Evolutionary conservation across 35 echinoderm and acorn worm genomes (phyloP).

Genomic region (Ptychodera flava): DNA sequence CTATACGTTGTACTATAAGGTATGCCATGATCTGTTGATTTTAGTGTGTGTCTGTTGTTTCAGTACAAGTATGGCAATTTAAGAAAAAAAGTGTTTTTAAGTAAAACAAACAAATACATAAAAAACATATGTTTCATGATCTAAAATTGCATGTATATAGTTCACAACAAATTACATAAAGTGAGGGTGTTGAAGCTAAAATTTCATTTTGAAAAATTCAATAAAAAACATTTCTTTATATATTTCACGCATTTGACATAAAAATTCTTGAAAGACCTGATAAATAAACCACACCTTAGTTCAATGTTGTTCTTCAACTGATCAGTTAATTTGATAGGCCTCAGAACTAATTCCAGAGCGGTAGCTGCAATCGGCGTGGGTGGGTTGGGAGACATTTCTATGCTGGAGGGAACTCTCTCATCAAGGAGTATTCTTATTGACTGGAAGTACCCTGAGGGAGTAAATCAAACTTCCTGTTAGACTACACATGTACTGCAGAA

Average conservation of each 20-base stretch:
- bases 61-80: no score
- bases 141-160: no score
- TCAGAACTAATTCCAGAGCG: slow-evolving; percentile 33
- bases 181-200: no score
- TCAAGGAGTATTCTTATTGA: slow-evolving; percentile 35
- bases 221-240: neutral
- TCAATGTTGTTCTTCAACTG: slow-evolving; percentile 2
- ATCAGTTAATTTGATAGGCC: slow-evolving; percentile 29
- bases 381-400: slow-evolving; percentile 21
- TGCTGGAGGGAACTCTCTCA: slow-evolving; percentile 55
- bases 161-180: no score
- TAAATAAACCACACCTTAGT: no score
- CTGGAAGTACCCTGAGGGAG: slow-evolving; percentile 64
- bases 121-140: no score
- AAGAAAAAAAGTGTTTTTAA: no score
- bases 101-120: no score
- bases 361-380: slow-evolving; percentile 48
- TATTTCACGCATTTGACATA: neutral
- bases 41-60: neutral
- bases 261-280: neutral
- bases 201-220: no score
- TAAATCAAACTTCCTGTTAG: no score
- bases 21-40: neutral
- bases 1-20: neutral
- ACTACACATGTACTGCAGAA: no score